These are phyloP conservation scores for Drosophila navojoa DNA, from an alignment of 1,140 invertebrate species.

Conservation along the genomic window DNA sequence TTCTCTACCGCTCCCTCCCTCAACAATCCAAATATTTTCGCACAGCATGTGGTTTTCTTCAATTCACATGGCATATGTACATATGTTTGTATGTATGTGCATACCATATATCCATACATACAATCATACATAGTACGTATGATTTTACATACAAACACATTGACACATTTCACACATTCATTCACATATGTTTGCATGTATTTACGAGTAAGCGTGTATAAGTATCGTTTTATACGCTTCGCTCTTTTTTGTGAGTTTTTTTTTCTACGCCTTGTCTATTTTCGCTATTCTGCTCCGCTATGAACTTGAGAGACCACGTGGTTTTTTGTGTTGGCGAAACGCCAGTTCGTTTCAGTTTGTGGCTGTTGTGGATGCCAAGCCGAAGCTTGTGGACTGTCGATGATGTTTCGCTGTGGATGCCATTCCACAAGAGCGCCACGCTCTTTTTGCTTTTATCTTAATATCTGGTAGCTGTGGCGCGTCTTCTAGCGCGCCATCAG, in stretches of 20 bases:
- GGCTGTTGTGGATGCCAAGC: constrained; percentile 16
- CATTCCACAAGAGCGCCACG: constrained; percentile 17
- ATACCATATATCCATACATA: not conserved
- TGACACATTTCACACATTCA: constrained; percentile 4
- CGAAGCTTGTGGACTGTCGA: constrained; percentile 21
- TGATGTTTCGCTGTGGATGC: constrained; percentile 36
- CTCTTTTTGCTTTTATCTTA: constrained; percentile 52
- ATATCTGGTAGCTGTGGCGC: constrained; percentile 44
- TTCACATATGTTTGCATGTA: not conserved
- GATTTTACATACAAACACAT: not conserved
- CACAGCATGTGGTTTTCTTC: constrained; percentile 77
- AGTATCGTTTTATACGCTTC: constrained; percentile 47
- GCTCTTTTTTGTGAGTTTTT: constrained; percentile 64
- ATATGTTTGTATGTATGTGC: too few relatives aligned
- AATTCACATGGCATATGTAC: constrained; percentile 47
- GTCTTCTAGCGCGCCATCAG: constrained; percentile 60
- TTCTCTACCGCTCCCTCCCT: constrained; percentile 2
- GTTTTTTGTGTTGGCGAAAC: constrained; percentile 55
- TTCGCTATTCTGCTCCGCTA: constrained; percentile 56
- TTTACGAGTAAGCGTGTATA: constrained; percentile 2
- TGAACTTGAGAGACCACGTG: constrained; percentile 79
- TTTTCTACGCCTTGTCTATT: constrained; percentile 57
- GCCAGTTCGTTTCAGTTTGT: constrained; percentile 32
- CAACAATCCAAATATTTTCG: constrained; percentile 54
- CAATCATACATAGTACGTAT: too few relatives aligned